These are phyloP conservation scores for Heliconius nattereri DNA, from an alignment of 1,140 invertebrate species.

Conservation along the genomic window DNA sequence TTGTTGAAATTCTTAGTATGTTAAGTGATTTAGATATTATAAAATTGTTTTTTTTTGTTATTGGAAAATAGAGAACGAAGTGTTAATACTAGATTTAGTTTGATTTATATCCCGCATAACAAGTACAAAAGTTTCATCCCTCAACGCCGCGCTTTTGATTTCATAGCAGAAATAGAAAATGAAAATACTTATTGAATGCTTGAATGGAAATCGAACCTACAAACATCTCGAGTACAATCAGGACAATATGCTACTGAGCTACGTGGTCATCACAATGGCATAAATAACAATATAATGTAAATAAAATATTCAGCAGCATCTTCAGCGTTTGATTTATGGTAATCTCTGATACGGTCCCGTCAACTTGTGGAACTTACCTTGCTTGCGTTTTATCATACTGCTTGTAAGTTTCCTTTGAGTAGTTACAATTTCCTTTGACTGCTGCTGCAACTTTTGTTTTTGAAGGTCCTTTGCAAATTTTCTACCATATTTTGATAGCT, in stretches of 20 bases:
- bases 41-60: no score
- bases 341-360: constrained; percentile 2
- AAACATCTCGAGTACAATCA: not conserved
- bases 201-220: not conserved
- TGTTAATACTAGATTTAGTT: no score
- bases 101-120: no score
- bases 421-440: constrained; percentile 2
- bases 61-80: no score
- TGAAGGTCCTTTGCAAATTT: not conserved
- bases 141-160: not conserved
- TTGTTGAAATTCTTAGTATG: not conserved
- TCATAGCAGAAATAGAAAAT: no score
- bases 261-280: not conserved
- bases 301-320: constrained; percentile 16
- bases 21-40: no score
- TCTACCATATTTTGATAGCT: not conserved
- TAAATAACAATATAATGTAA: not conserved
- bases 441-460: not conserved
- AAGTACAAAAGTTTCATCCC: no score
- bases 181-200: not conserved
- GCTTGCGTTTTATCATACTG: constrained; percentile 20
- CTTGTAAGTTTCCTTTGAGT: constrained; percentile 9
- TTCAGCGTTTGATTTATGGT: constrained; percentile 16
- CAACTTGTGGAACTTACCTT: not conserved
- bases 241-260: not conserved